Evolutionary conservation across 1,140 invertebrate species (phyloP), one percentile per base, ranked within the genome.

Genomic region (Drosophila kepulauana): DNA sequence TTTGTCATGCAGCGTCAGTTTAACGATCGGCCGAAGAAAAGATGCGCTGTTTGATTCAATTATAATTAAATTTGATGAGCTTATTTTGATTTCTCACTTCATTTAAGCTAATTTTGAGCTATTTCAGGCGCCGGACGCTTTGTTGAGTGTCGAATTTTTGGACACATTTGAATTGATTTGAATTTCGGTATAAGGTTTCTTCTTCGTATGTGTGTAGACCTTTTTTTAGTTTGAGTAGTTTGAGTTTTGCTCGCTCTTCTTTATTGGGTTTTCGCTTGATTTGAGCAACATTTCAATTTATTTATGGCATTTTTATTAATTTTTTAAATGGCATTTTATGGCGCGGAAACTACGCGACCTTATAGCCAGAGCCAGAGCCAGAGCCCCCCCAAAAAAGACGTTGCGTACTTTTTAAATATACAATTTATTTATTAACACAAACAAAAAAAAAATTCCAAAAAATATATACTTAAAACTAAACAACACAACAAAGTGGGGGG

Each of bases 51-150:
- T 87, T 59, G 49, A 75, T 79, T 78, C 73, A 67, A 84, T 88
- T 87, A 76, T 87, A 88, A 87, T 84, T 87, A 87, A 88, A 80
- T 87, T 87, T 87, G 68, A 87, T 78, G 80, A 66, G 80, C 84
- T 84, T 88, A 87, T 87, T 88, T 87, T 88, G 80, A 87, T 87
- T 87, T 87, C 72, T 87, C 84, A 88, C 84, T 87, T 87, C 84
- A 88, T 87, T 87, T 88, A 88, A 78, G 84, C 84, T 89, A 84
- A 88, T 88, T 84, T 82, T 63, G 72, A 72, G 63, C 63, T 68
- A 77, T 82, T 75, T 75, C 6, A 41, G 67, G 67, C 73, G 72
- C 57, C 72, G 72, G 48, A 30, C 56, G 65, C 66, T 78, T 70
- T 69, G 64, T 70, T 64, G 56, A 54, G 38, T 73, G 70, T 68